A percentile compares a stretch with the other conserved stretches of the same genome.
These are phyloP conservation scores for Maccullochella peelii DNA, from an alignment of 2,113 vertebrate species.

Conservation along the genomic window DNA sequence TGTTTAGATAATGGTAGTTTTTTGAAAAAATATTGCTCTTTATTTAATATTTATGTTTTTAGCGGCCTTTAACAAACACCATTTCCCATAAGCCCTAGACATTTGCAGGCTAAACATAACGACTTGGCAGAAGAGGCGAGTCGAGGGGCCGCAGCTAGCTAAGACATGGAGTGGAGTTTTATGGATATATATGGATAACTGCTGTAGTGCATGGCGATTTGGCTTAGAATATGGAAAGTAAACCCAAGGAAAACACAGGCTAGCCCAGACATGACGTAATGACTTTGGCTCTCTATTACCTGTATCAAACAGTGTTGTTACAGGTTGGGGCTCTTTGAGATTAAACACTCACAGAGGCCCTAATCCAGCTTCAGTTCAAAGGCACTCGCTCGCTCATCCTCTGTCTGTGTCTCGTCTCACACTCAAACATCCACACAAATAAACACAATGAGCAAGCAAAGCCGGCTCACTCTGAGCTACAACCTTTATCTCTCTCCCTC, in stretches of 20 bases:
- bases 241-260: not conserved
- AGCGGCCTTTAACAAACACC: too few relatives aligned
- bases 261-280: too few relatives aligned
- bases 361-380: slow-evolving; percentile 57
- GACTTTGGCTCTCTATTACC: slow-evolving; percentile 23
- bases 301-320: slow-evolving; percentile 37
- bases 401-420: slow-evolving; percentile 15
- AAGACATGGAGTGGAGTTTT: not conserved
- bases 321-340: slow-evolving; percentile 39
- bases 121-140: not conserved
- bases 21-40: too few relatives aligned
- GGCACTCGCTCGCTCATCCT: slow-evolving; percentile 26
- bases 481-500: slow-evolving; percentile 51
- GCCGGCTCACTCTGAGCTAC: slow-evolving; percentile 15
- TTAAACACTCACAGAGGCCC: slow-evolving; percentile 38
- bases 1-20: too few relatives aligned
- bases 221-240: not conserved
- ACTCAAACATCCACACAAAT: slow-evolving; percentile 7
- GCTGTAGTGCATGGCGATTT: not conserved
- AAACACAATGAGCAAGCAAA: slow-evolving; percentile 50
- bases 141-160: not conserved
- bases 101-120: too few relatives aligned
- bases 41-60: too few relatives aligned
- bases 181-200: not conserved
- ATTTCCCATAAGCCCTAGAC: too few relatives aligned